These are phyloP conservation scores for Motacilla alba DNA, from an alignment of 2,113 vertebrate species.

Conservation along the genomic window DNA sequence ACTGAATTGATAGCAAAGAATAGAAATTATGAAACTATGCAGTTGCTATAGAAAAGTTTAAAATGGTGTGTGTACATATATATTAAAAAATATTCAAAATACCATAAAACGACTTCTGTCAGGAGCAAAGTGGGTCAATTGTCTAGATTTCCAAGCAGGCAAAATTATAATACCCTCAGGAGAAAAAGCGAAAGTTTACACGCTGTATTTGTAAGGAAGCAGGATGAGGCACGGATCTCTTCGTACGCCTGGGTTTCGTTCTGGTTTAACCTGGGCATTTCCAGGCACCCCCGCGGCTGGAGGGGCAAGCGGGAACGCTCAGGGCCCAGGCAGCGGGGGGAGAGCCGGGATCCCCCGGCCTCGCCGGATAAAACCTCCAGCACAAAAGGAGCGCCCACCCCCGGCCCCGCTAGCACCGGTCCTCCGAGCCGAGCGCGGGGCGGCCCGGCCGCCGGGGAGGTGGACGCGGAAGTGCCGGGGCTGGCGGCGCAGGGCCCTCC, in stretches of 20 bases:
- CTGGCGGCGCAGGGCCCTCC: neutral
- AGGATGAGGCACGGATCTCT: too few relatives aligned
- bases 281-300: neutral
- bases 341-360: neutral
- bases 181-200: neutral
- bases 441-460: neutral
- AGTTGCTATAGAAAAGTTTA: neutral
- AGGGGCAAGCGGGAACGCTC: neutral
- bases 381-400: neutral
- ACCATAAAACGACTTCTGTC: neutral
- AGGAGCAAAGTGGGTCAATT: neutral
- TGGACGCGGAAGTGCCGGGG: neutral
- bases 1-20: neutral
- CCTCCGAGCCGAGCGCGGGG: neutral
- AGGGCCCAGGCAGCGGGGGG: neutral
- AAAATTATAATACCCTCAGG: neutral
- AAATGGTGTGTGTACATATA: neutral
- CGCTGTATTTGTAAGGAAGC: neutral
- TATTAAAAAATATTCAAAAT: neutral
- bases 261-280: neutral
- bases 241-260: neutral
- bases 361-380: too few relatives aligned
- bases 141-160: neutral
- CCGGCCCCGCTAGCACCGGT: neutral
- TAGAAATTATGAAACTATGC: neutral